Percentiles rank a stretch among this genome's conserved stretches.
Conservation (phyloP, 2,888 invertebrate species). For the Orthosia gracilis region DNA sequence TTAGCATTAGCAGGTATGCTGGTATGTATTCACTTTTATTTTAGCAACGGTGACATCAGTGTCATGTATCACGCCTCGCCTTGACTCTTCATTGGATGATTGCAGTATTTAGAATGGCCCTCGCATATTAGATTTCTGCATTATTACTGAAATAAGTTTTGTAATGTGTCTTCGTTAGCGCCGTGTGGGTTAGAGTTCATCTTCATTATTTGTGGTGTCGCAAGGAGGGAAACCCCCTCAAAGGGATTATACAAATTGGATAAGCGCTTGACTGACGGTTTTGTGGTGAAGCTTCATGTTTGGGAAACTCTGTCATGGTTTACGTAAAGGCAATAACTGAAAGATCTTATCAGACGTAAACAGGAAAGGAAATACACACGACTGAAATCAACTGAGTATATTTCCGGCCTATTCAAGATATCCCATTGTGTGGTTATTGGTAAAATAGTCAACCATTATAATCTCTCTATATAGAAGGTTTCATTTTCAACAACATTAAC, state of each 20-base stretch:
- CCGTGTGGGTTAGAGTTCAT: constrained; percentile 16
- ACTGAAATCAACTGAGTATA: not conserved
- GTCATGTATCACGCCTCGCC: constrained; percentile 63
- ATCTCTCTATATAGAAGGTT: not conserved
- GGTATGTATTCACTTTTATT: constrained; percentile 73
- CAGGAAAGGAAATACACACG: not conserved
- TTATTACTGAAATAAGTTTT: constrained; percentile 48
- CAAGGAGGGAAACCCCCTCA: not conserved
- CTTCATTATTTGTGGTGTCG: constrained; percentile 12
- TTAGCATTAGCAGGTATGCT: constrained; percentile 37
- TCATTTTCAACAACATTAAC: not conserved
- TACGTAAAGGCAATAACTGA: not conserved
- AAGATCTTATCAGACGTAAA: not conserved
- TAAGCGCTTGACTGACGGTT: not conserved
- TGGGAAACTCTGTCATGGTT: not conserved
- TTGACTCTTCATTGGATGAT: constrained; percentile 71
- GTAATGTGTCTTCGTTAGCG: constrained; percentile 45
- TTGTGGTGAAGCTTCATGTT: not conserved
- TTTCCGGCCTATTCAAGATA: constrained; percentile 6
- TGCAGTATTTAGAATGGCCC: constrained; percentile 66
- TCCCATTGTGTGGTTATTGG: not conserved
- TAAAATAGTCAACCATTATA: not conserved
- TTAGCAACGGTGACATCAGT: constrained; percentile 76
- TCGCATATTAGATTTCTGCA: constrained; percentile 51
- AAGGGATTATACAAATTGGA: constrained; percentile 33